Percentiles rank a stretch among this genome's conserved stretches.
phyloP scores from a whole-genome alignment of 2,797 vertebrate genomes.

The Rhinatrema bivittatum region DNA sequence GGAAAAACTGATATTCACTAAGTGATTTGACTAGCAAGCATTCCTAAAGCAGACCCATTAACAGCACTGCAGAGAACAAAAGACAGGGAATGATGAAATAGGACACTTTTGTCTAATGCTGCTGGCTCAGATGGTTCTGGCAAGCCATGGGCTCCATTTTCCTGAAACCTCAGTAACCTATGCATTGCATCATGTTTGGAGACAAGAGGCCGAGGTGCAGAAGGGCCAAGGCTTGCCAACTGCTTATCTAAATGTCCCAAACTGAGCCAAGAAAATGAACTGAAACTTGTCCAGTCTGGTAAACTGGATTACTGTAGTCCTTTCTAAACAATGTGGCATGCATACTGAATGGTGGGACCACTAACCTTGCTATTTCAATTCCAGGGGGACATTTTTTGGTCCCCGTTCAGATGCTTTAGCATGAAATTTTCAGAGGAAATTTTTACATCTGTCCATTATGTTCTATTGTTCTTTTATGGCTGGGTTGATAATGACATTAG shows the following conservation, averaged over 20 bases:
- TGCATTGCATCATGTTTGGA: conserved; percentile 31
- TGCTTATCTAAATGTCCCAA: conserved; percentile 24
- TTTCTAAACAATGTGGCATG: conserved; percentile 3
- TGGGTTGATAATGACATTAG: conserved; percentile 9
- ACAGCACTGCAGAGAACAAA: conserved; percentile 31
- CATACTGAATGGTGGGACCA: conserved; percentile 6
- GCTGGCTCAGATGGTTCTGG: conserved; percentile 45
- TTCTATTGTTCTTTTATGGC: conserved; percentile 10
- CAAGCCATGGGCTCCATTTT: conserved; percentile 27
- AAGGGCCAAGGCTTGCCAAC: conserved; percentile 20
- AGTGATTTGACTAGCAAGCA: conserved; percentile 16
- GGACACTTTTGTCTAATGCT: conserved; percentile 39
- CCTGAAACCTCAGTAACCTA: conserved; percentile 32
- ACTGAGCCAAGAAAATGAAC: conserved; percentile 14
- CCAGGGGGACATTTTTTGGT: conserved; percentile 21
- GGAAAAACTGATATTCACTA: conserved; percentile 9
- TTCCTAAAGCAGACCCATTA: conserved; percentile 7
- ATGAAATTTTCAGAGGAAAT: conserved; percentile 18
- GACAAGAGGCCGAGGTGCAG: conserved; percentile 11
- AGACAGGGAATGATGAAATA: conserved; percentile 29
- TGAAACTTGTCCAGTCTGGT: conserved; percentile 8
- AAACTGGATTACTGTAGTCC: conserved; percentile 15
- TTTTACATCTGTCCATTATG: conserved; percentile 3
- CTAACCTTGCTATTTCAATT: conserved; percentile 24
- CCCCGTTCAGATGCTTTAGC: conserved; percentile 17